Base-by-base conservation (phyloP, 2,113 vertebrate genomes). In the Ceuthmochares aereus region DNA sequence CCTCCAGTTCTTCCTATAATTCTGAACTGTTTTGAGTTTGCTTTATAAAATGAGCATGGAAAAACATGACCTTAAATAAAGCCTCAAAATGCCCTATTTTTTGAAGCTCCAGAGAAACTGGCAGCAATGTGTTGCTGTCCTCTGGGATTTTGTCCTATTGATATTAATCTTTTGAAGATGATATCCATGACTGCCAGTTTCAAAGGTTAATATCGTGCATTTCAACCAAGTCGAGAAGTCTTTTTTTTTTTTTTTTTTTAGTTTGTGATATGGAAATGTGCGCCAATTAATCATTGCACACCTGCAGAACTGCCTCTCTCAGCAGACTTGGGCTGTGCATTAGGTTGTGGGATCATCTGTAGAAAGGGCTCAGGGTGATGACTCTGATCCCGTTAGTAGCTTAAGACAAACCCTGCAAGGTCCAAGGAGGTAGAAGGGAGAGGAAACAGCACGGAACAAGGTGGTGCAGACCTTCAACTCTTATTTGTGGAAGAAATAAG, bases 161-260 rank as follows among this genome's bases (percentile, higher is more conserved):
- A 83, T 96, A 89, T 49, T 58, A 60, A 79, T 91, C 14, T 91
- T 92, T 89, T 93, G 94, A 95, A 95, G 84, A 84, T 78, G 60
- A 94, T 97, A 82, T 95, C 89, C 93, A 80, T 87, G 91, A 90
- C 87, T 91, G 87, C 87, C 18, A 7, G 25, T 91, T 95, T 72
- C 78, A 93, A 45, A 90, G 89, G 91, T 96, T 96, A 95, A 96
- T 77, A 62, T 54, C 18, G 36, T 23, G 74, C 58, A 22, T 55
- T 87, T 94, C 84, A 91, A 76, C 51, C 51, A 45, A 79, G 58
- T 89, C 26, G 58, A 60, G 26, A 74, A 82, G 43, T 67, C 22
- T 75, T 72, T 30, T 11, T 37, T 55, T 29, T 56, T 74, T 42
- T 22, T 55, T 37, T 55, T 29, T 56, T 74, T 42, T 22, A 51